Evolutionary conservation across 2,113 vertebrate species (phyloP), one percentile per base, ranked within the genome.

Genomic region (Corythornis cristatus): DNA sequence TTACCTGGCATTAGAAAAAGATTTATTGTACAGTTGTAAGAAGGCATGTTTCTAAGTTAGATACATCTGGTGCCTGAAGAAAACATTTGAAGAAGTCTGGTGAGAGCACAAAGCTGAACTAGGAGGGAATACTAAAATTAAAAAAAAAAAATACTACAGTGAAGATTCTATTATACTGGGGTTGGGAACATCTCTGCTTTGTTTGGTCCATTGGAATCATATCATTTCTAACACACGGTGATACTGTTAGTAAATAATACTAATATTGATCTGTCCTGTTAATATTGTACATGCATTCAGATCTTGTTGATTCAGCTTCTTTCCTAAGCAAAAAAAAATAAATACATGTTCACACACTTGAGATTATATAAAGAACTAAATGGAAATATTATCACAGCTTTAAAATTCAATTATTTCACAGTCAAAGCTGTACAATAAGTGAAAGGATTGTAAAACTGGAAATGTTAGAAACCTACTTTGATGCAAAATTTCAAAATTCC

Each of bases 401-500:
- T 79, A 9, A 62, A 65, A 71, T 78, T 95, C 70, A 45, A 9
- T 42, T 3, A 67, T 86, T 65, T 62, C 37, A 74, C 22, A 72
- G 19, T 26, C 40, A 65, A 80, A 95, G 74, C 14, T 54, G 20
- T 33, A 11, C 7, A 90, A 13, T 7, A 57, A 18, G 16, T 53
- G 17, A 37, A 91, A 87, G 19, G 26, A 25, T 53, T 93, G 51
- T 78, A 42, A 70, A 88, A 37, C 19, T 61, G 15, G 40, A 88
- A 71, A 57, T 8, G 3, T 48, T 75, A 68, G 56, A 97, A 86
- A 57, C 3, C 16, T 37, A 74, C 6, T 93, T 83, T 78, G 43
- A 87, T 73, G 17, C 95, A 79, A 35, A 86, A 71, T 81, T 89
- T 43, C 20, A 74, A 90, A 93, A 94, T 88, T 86, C 35, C 15